These are phyloP conservation scores for Cabera pusaria DNA, from an alignment of 2,888 invertebrate genomes.

Conservation along the genomic window DNA sequence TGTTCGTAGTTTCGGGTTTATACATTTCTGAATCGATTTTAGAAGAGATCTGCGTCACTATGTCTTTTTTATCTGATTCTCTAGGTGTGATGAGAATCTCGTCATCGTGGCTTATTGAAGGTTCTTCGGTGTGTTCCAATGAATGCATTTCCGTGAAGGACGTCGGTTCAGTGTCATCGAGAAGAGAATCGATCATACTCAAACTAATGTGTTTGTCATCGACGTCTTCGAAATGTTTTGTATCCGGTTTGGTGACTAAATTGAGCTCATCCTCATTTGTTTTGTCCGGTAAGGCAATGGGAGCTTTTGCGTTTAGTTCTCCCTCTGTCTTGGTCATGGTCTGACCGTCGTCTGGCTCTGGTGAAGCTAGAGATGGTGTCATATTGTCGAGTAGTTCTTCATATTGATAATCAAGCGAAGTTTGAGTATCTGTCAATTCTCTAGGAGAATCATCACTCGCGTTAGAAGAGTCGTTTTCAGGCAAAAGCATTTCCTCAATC, in stretches of 20 bases:
- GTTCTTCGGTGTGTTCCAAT: conserved; percentile 41
- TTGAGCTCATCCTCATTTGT: conserved; percentile 17
- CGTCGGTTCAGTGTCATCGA: conserved; percentile 49
- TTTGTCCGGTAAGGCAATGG: conserved; percentile 22
- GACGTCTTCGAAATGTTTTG: conserved; percentile 33
- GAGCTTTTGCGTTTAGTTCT: conserved; percentile 1
- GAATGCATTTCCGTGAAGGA: conserved; percentile 44
- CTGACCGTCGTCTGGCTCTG: conserved; percentile 54
- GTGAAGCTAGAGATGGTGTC: conserved; percentile 60
- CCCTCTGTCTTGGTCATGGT: conserved; percentile 26
- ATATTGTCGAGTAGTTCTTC: conserved; percentile 61
- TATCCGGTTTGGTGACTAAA: conserved; percentile 12
- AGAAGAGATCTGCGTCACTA: conserved; percentile 7
- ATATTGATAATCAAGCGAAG: conserved; percentile 56
- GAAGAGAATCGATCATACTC: conserved; percentile 55
- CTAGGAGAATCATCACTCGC: conserved; percentile 60
- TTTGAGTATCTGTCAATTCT: conserved; percentile 56
- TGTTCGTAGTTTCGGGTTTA: conserved; percentile 26
- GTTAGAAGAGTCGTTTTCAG: conserved; percentile 71
- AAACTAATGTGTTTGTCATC: conserved; percentile 56
- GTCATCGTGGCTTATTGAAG: conserved; percentile 41
- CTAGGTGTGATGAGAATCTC: conserved; percentile 37
- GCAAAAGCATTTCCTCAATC: conserved; percentile 75
- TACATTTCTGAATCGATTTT: conserved; percentile 18
- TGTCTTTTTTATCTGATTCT: conserved; percentile 40